These are phyloP conservation scores for Liopterus haemorrhoidalis DNA, from an alignment of 2,888 invertebrate genomes.

Conservation along the genomic window DNA sequence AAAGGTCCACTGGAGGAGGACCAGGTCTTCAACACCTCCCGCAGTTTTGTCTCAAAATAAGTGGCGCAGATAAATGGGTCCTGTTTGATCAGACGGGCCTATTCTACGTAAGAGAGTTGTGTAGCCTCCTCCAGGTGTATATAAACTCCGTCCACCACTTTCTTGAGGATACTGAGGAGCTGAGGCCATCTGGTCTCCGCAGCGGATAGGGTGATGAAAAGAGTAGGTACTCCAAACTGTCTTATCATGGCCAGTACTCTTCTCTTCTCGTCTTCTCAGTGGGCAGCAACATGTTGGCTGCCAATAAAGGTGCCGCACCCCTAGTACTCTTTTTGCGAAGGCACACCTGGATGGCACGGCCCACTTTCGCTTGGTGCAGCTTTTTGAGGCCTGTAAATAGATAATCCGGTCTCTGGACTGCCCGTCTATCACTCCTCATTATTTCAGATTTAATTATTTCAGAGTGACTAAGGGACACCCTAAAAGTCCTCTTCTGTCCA, in stretches of 20 bases:
- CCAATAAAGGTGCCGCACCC: constrained; percentile 26
- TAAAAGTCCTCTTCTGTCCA: constrained; percentile 25
- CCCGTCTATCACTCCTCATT: constrained; percentile 26
- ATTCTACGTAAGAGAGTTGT: constrained; percentile 20
- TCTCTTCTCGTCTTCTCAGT: constrained; percentile 33
- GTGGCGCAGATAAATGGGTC: constrained; percentile 33
- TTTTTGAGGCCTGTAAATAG: constrained; percentile 26
- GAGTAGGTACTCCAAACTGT: constrained; percentile 23
- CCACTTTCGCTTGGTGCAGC: constrained; percentile 24
- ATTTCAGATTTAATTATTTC: constrained; percentile 29
- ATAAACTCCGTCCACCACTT: constrained; percentile 10
- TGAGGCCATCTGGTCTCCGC: constrained; percentile 27
- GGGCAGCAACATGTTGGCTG: constrained; percentile 26
- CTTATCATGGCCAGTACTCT: constrained; percentile 26
- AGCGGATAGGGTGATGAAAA: constrained; percentile 27
- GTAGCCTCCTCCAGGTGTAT: constrained; percentile 24
- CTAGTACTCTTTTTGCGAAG: constrained; percentile 31
- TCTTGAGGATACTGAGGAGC: constrained; percentile 20
- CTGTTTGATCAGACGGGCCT: constrained; percentile 27
- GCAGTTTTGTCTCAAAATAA: constrained; percentile 10
- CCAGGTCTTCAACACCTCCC: constrained; percentile 5
- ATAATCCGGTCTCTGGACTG: constrained; percentile 29
- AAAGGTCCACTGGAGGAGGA: constrained; percentile 27
- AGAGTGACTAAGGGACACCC: constrained; percentile 24
- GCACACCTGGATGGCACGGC: constrained; percentile 25